Conservation (phyloP, 1,140 invertebrate genomes). For the Nebria ingens region DNA sequence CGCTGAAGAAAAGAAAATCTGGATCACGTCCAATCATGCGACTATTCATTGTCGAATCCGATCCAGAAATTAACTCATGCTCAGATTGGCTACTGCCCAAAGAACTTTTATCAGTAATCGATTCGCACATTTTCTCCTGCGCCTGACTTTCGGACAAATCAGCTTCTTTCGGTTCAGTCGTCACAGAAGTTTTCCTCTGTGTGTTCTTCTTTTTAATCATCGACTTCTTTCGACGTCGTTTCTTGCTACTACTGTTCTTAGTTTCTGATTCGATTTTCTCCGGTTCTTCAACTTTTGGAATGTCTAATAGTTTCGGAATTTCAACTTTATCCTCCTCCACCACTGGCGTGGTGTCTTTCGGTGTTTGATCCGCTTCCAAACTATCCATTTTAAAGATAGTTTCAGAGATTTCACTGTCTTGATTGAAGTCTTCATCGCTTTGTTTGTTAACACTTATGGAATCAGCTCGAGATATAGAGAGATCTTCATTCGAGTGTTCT, state of each 20-base stretch:
- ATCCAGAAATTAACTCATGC: slow-evolving; percentile 21
- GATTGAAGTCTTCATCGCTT: slow-evolving; percentile 28
- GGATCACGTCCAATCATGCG: slow-evolving; percentile 34
- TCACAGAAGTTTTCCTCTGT: slow-evolving; percentile 50
- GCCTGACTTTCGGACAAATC: slow-evolving; percentile 6
- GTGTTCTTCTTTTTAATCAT: slow-evolving; percentile 66
- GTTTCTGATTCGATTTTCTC: not conserved
- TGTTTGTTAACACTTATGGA: slow-evolving; percentile 18
- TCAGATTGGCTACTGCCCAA: slow-evolving; percentile 31
- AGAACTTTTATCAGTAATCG: slow-evolving; percentile 29
- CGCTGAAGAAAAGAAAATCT: slow-evolving; percentile 84
- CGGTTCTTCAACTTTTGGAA: slow-evolving; percentile 33
- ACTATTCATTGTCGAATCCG: slow-evolving; percentile 14
- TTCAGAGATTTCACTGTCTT: slow-evolving; percentile 39
- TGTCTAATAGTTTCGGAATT: slow-evolving; percentile 36
- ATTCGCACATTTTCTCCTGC: slow-evolving; percentile 23
- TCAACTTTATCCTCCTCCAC: slow-evolving; percentile 34
- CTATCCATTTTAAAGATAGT: slow-evolving; percentile 58
- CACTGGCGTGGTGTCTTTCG: slow-evolving; percentile 34
- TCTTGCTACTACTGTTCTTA: slow-evolving; percentile 48
- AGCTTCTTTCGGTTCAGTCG: slow-evolving; percentile 11
- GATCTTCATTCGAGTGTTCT: slow-evolving; percentile 27
- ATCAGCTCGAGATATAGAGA: slow-evolving; percentile 24
- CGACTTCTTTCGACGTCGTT: slow-evolving; percentile 65
- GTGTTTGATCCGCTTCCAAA: slow-evolving; percentile 41